A percentile compares a stretch with the other conserved stretches of the same genome.
Evolutionary conservation across 2,113 vertebrate genomes (phyloP).

Genomic region (Nothobranchius furzeri): DNA sequence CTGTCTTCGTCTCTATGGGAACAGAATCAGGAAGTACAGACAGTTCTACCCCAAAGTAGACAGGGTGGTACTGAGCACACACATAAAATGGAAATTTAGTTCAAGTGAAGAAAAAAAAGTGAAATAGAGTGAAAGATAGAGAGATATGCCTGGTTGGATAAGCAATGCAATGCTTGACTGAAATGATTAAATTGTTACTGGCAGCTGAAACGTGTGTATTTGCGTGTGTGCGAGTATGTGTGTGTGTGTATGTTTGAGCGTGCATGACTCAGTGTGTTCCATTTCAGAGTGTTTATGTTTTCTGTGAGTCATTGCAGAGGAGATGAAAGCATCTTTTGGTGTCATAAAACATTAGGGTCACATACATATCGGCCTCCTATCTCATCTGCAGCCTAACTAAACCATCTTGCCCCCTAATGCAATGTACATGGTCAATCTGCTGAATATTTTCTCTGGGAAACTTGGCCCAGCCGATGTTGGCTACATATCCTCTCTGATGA

Average conservation of each 20-base stretch:
- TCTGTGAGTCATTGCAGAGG: slow-evolving; percentile 36
- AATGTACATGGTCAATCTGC: slow-evolving; percentile 35
- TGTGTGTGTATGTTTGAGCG: too few species aligned
- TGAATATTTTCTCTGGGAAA: slow-evolving; percentile 36
- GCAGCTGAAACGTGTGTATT: slow-evolving; percentile 25
- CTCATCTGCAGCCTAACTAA: slow-evolving; percentile 43
- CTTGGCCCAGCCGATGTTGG: slow-evolving; percentile 24
- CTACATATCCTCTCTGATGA: slow-evolving; percentile 19
- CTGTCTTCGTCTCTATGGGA: slow-evolving; percentile 77
- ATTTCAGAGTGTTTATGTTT: slow-evolving; percentile 45
- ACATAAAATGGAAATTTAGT: slow-evolving; percentile 70
- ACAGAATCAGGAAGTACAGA: slow-evolving; percentile 74
- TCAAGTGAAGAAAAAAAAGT: slow-evolving; percentile 44
- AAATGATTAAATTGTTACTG: slow-evolving; percentile 69
- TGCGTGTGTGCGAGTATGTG: slow-evolving; percentile 14
- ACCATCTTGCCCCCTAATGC: slow-evolving; percentile 30
- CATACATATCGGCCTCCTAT: slow-evolving; percentile 52
- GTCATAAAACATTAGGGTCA: slow-evolving; percentile 62
- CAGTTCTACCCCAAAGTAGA: slow-evolving; percentile 58
- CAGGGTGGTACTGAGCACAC: slow-evolving; percentile 49
- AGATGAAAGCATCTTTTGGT: slow-evolving; percentile 61
- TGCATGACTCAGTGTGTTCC: slow-evolving; percentile 11
- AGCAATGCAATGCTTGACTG: slow-evolving; percentile 65
- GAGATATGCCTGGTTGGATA: slow-evolving; percentile 66
- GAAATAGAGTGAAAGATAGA: slow-evolving; percentile 61